Evolutionary conservation across 2,888 invertebrate genomes (phyloP), one percentile per base, ranked within the genome.

Genomic region (Sthenelais limicola): DNA sequence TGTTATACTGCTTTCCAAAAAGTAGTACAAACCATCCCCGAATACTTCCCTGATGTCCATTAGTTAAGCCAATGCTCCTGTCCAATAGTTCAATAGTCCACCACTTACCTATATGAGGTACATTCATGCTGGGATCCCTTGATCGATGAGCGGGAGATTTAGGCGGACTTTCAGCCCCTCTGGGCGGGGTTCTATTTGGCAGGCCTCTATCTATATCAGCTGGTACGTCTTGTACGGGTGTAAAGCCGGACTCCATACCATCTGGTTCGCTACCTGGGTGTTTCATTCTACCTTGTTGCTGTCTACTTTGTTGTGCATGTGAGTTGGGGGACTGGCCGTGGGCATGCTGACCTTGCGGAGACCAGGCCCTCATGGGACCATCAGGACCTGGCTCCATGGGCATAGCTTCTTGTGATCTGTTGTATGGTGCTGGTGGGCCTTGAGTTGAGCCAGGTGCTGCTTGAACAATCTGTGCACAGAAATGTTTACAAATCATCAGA

Each of bases 31-130:
- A n/a, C n/a, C n/a, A n/a, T n/a, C n/a, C n/a, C n/a, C n/a, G n/a
- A n/a, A n/a, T n/a, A n/a, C n/a, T n/a, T n/a, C n/a, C n/a, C n/a
- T n/a, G n/a, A n/a, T n/a, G n/a, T n/a, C n/a, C n/a, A n/a, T n/a
- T n/a, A n/a, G n/a, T n/a, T n/a, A n/a, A n/a, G n/a, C n/a, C n/a
- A n/a, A n/a, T n/a, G n/a, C n/a, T n/a, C n/a, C n/a, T n/a, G n/a
- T n/a, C n/a, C n/a, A n/a, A n/a, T n/a, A n/a, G n/a, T n/a, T n/a
- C n/a, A n/a, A n/a, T n/a, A n/a, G n/a, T n/a, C n/a, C n/a, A n/a
- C n/a, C 28, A 32, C 70, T 35, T 7, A 71, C 71, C 71, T 62
- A 71, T 71, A 12, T 71, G 71, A 12, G 71, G 71, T 33, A 71
- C 71, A n/a, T 24, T 62, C 71, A 71, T 71, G 3, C 47, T 32